Percentiles rank a stretch among this genome's conserved stretches.
Conservation (phyloP, 2,113 vertebrate species). For the Aramus guarauna region DNA sequence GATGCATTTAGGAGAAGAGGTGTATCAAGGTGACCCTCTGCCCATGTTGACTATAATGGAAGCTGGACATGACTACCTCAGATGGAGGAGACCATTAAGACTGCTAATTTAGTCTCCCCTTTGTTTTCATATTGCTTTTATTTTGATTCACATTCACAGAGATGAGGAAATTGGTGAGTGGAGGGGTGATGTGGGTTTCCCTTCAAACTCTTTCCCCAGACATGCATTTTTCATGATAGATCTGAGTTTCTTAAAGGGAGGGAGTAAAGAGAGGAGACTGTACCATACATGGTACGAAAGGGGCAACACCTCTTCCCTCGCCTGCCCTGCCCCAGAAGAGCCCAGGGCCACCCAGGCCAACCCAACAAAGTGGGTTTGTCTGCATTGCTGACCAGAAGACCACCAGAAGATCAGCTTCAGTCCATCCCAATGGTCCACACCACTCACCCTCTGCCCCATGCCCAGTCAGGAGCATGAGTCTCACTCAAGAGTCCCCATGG, state of each 20-base stretch:
- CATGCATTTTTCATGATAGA: fast-evolving
- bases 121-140: not conserved
- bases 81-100: not conserved
- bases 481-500: not conserved
- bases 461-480: not conserved
- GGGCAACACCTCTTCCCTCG: not conserved
- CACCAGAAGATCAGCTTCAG: not conserved
- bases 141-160: not conserved
- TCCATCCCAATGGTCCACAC: not conserved
- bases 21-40: not conserved
- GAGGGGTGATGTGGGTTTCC: not conserved
- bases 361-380: not conserved
- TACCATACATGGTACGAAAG: not conserved
- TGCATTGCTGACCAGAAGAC: not conserved
- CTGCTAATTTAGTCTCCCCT: not conserved
- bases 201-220: not conserved
- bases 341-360: not conserved
- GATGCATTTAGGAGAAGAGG: not conserved
- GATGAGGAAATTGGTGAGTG: not conserved
- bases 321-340: not conserved
- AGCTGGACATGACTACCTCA: not conserved
- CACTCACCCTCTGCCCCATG: not conserved
- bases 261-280: not conserved
- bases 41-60: not conserved
- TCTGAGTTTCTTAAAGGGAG: not conserved